Evolutionary conservation across 2,888 invertebrate genomes (phyloP), one percentile per base, ranked within the genome.

Genomic region (Rotaria socialis): DNA sequence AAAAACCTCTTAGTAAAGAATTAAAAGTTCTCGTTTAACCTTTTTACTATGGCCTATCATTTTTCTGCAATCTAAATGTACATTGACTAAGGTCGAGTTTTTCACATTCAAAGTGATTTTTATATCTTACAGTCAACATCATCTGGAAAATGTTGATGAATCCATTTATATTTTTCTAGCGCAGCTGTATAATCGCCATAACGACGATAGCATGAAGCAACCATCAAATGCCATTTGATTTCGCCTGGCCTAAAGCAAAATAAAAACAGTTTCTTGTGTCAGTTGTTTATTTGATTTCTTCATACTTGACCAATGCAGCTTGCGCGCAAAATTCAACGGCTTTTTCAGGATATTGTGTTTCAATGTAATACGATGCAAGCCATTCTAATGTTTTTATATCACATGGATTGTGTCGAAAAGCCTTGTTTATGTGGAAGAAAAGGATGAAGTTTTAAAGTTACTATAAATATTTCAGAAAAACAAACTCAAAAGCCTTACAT

Each of bases 121-220:
- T 3, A n/a, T 52, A 50, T 41, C 94, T 91, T 91, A 93, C 97
- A 97, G 90, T 96, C 96, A 1, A 95, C 93, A 91, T 97, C 97
- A 88, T 97, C 96, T 0, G 98, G 98, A 91, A 98, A 98, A 88
- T 94, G 94, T 41, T 93, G 93, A 90, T 97, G 95, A 89, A 97
- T 94, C 88, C 94, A 93, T 91, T 95, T 95, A 91, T 96, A 96
- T 0, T 95, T 93, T 14, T 94, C 93, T 41, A 96, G 92, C 16
- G 96, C 96, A 89, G 94, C 88, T 95, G 95, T 85, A 90, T 95
- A 95, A 89, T 94, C 94, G 52, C 96, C 96, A 86, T 94, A 94
- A 88, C 95, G 93, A 74, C 95, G 93, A 89, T 95, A 94, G 90
- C 95, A 95, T 56, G 94, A 94, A 16, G 96, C 96, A 85, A 95